Percentiles rank a stretch among this genome's conserved stretches.
Conservation (phyloP, 2,888 invertebrate genomes). For the Zaprionus lineosus region DNA sequence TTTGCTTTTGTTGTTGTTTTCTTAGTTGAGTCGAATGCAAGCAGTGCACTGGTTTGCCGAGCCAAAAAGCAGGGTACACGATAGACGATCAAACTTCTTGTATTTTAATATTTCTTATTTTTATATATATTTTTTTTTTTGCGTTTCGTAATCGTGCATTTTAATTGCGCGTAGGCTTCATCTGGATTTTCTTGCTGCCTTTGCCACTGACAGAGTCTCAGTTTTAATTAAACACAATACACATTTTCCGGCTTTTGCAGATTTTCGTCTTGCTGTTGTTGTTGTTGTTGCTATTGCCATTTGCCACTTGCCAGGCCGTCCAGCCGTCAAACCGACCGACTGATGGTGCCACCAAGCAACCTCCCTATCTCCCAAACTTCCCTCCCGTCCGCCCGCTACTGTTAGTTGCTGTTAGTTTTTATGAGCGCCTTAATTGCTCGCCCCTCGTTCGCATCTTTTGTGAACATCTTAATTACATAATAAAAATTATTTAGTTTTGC, state of each 20-base stretch:
- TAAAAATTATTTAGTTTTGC: conserved; percentile 70
- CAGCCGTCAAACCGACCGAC: too few relatives aligned
- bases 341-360: too few relatives aligned
- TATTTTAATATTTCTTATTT: too few relatives aligned
- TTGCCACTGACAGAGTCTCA: conserved; percentile 24
- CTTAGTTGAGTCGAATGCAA: too few relatives aligned
- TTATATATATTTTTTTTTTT: conserved; percentile 20
- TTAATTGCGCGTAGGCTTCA: conserved; percentile 76
- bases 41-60: too few relatives aligned
- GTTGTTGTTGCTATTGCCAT: conserved; percentile 23
- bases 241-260: conserved; percentile 75
- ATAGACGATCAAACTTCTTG: background rate
- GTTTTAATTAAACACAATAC: conserved; percentile 77
- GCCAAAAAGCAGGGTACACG: conserved; percentile 11
- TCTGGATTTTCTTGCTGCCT: conserved; percentile 49
- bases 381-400: too few relatives aligned
- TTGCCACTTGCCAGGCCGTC: background rate
- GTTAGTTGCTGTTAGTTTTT: conserved; percentile 51
- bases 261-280: conserved; percentile 39
- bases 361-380: too few relatives aligned
- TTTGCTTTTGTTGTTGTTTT: too few relatives aligned
- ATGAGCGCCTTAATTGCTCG: conserved; percentile 62
- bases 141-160: conserved; percentile 57
- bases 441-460: conserved; percentile 61
- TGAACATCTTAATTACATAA: conserved; percentile 76